Evolutionary conservation across 1,140 invertebrate genomes (phyloP), one percentile per base, ranked within the genome.

Genomic region (Cecropterus lyciades): DNA sequence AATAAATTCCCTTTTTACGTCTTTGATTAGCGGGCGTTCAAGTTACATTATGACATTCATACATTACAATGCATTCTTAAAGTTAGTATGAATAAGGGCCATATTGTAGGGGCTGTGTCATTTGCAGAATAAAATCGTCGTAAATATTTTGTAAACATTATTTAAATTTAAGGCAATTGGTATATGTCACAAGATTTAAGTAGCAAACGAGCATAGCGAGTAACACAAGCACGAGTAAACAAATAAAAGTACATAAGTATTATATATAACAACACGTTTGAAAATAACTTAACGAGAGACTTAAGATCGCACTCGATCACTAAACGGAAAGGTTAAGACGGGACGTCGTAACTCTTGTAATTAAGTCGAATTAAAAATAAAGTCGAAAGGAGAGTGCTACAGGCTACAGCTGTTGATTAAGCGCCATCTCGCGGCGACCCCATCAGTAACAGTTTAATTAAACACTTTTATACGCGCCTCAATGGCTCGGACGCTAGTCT

Each of bases 381-480:
- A 82, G 79, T 77, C 67, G 40, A 84, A 84, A 79, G 75, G 70
- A 81, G 71, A 70, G 72, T 55, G 64, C 60, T 63, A 63, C 60
- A 70, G 55, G 37, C 16, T 69, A 78, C 72, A 77, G 83, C 77
- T 83, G 82, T 85, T 89, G 86, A 91, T 91, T 87, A 88, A 91
- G 82, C 82, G 85, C 86, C 89, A 89, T 89, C 85, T 89, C 82
- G 84, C 82, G 86, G 87, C 72, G 79, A 78, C 82, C 83, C 82
- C 87, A 91, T 91, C 85, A 88, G 89, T 89, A 91, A 89, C 84
- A 82, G 80, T 89, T 89, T 91, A 89, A 89, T 91, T 86, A 91
- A 91, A 89, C 79, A 89, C 80, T 89, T 91, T 91, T 89, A 89
- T 85, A 82, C 73, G 69, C 82, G 77, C 76, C 77, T 79, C 71